Evolutionary conservation across 2,113 vertebrate species (phyloP).

Genomic region (Edolisoma coerulescens): DNA sequence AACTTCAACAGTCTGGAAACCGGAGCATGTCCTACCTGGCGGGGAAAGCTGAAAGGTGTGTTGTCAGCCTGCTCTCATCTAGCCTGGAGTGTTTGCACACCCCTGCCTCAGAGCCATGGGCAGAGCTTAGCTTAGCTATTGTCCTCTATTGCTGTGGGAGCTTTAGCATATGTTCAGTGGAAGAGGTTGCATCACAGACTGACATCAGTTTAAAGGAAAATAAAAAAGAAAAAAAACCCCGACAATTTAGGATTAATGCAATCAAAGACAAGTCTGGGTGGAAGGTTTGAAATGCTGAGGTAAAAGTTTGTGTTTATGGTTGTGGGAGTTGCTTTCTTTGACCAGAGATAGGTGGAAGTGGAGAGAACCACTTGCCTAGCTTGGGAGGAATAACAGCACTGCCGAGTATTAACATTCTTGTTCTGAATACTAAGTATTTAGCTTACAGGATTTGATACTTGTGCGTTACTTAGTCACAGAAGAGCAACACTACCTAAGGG

Average conservation of each 20-base stretch:
- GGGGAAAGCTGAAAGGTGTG: slow-evolving; percentile 85
- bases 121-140: background rate
- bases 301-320: background rate
- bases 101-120: background rate
- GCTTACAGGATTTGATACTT: background rate
- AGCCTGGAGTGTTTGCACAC: background rate
- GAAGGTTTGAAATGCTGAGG: background rate
- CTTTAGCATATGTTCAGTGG: background rate
- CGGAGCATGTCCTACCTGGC: slow-evolving; percentile 88
- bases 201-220: background rate
- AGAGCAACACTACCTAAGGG: rapidly evolving
- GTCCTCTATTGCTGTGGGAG: background rate
- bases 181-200: background rate
- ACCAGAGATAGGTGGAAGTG: background rate
- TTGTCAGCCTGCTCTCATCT: background rate
- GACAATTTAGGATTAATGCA: background rate
- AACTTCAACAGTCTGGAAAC: slow-evolving; percentile 75
- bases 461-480: background rate
- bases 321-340: background rate
- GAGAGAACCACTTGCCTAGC: background rate
- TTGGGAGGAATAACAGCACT: background rate
- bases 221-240: background rate
- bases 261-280: background rate
- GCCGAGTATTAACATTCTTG: background rate
- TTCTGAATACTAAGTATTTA: background rate